A percentile compares a stretch with the other conserved stretches of the same genome.
Evolutionary conservation across 1,140 invertebrate species (phyloP).

Genomic region (Hylaeus volcanicus): DNA sequence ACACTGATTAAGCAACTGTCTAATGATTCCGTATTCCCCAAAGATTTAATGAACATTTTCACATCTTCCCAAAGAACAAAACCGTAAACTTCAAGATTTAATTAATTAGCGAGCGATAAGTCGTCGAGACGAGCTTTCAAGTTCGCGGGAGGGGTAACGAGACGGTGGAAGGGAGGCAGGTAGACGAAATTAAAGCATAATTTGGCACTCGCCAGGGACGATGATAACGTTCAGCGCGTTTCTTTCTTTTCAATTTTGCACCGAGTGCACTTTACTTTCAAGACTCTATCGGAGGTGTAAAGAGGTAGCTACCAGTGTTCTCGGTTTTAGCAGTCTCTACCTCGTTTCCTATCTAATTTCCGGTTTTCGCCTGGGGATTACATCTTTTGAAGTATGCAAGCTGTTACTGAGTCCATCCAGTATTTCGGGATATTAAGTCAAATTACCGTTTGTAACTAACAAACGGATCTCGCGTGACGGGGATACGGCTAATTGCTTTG

Average conservation of each 20-base stretch:
- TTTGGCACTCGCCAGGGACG: constrained; percentile 1
- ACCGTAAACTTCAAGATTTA: constrained; percentile 2
- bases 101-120: constrained; percentile 1
- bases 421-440: constrained; percentile 53
- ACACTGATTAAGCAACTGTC: not conserved
- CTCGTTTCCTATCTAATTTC: constrained; percentile 65
- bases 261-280: constrained; percentile 10
- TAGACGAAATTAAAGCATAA: constrained; percentile 19
- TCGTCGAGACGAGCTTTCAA: not conserved
- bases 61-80: not conserved
- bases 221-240: constrained; percentile 20
- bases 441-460: constrained; percentile 34
- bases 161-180: not conserved
- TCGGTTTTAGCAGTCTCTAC: constrained; percentile 50
- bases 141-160: no score
- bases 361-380: constrained; percentile 48
- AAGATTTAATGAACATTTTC: constrained; percentile 1
- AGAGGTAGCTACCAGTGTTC: constrained; percentile 26
- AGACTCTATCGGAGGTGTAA: constrained; percentile 9
- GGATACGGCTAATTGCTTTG: constrained; percentile 4
- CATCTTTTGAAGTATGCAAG: constrained; percentile 42
- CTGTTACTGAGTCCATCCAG: constrained; percentile 22
- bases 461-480: constrained; percentile 9
- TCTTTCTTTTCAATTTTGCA: constrained; percentile 30
- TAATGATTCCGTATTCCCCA: not conserved